phyloP scores from a whole-genome alignment of 2,888 invertebrate species.

The Tetheella fluctuosa region DNA sequence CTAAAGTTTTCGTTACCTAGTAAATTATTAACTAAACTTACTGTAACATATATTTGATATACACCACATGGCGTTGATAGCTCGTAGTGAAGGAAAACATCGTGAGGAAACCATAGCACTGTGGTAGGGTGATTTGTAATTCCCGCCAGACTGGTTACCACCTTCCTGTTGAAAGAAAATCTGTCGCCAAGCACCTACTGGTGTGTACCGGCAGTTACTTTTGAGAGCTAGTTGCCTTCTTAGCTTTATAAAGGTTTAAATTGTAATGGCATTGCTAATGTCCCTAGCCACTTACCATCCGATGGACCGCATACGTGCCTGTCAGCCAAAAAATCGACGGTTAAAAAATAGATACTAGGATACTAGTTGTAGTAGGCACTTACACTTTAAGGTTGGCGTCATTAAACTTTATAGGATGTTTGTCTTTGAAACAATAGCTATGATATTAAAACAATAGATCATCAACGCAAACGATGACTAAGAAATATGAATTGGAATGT shows the following conservation, averaged over 20 bases:
- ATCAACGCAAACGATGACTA: constrained; percentile 24
- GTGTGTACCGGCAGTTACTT: too few relatives aligned
- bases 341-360: background rate
- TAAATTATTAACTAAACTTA: constrained; percentile 20
- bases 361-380: background rate
- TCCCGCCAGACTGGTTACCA: too few relatives aligned
- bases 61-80: background rate
- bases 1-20: constrained; percentile 4
- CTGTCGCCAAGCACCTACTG: too few relatives aligned
- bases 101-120: too few relatives aligned
- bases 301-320: background rate
- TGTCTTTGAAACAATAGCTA: constrained; percentile 24
- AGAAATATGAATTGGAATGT: background rate
- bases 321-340: too few relatives aligned
- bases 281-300: too few relatives aligned
- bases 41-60: background rate
- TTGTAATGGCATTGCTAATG: too few relatives aligned
- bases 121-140: too few relatives aligned
- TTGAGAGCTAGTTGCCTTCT: too few relatives aligned
- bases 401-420: background rate
- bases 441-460: constrained; percentile 41
- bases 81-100: background rate
- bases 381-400: background rate
- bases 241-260: too few relatives aligned
- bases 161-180: too few relatives aligned